Evolutionary conservation across 2,888 invertebrate genomes (phyloP), one percentile per base, ranked within the genome.

Genomic region (Quadriops clusia): DNA sequence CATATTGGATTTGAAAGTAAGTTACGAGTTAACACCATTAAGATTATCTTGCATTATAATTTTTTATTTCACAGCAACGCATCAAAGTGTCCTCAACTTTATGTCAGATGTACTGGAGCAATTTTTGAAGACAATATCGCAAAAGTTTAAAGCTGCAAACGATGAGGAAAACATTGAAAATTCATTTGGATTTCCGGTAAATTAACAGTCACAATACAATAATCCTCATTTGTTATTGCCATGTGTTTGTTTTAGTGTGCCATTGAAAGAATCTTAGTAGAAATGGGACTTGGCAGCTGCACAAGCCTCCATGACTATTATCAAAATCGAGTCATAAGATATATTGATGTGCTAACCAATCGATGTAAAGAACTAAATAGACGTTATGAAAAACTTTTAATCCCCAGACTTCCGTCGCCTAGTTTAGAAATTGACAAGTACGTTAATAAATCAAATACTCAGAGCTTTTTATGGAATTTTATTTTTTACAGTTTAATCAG

Each of bases 221-320:
- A 27, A 8, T 21, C n/a, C 26, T 23, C 5, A 18, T 7, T 15
- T 23, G 33, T 16, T 9, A 32, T 33, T 28, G 17, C 29, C 10
- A 23, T 12, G 11, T 35, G 25, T 30, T 32, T 34, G 34, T 47
- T 46, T n/a, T 39, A 75, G 74, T 70, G 74, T 53, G 61, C 64
- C 11, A 54, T 73, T 43, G 74, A 75, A 45, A 63, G 70, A 46
- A 70, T 72, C 10, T 60, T 74, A 23, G 58, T 66, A 26, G 74
- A 77, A 52, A 63, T 69, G 43, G 72, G 72, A 2, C 48, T 74
- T 17, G 75, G 74, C 17, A 71, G 73, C 12, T 58, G 71, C 4
- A 54, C 57, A 24, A 64, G 61, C 3, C 47, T 76, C 10, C 66
- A 72, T 40, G 65, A 69, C 43, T 75, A 70, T 52, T 75, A 75